Evolutionary conservation across 1,140 invertebrate species (phyloP).

Genomic region (Leguminivora glycinivorella): DNA sequence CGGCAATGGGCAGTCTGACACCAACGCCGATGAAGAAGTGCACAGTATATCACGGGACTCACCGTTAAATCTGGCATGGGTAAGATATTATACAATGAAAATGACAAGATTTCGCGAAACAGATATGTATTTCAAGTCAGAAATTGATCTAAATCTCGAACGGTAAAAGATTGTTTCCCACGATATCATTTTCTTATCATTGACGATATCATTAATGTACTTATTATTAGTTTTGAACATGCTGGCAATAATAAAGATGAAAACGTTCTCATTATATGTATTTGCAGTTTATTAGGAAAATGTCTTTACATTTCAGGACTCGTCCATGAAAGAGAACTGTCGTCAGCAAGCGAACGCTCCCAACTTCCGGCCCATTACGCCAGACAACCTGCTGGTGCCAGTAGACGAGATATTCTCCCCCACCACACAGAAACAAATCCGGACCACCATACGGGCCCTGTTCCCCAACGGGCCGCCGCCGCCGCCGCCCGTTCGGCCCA

Average conservation of each 20-base stretch:
- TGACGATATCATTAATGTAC: too few relatives aligned
- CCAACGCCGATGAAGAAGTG: not conserved
- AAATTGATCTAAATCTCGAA: too few relatives aligned
- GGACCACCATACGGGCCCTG: conserved; percentile 4
- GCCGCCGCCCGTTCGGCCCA: not conserved
- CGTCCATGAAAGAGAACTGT: not conserved
- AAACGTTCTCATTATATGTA: too few relatives aligned
- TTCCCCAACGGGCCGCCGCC: conserved; percentile 13
- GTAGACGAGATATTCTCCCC: not conserved
- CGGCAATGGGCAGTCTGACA: not conserved
- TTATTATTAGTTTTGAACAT: too few relatives aligned
- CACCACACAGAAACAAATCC: not conserved
- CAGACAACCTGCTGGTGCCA: not conserved
- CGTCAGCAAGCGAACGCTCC: not conserved
- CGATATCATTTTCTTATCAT: too few relatives aligned
- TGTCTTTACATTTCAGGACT: not conserved
- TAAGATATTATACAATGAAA: not conserved
- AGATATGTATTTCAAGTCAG: too few relatives aligned
- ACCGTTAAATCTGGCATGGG: not conserved
- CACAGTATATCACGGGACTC: not conserved
- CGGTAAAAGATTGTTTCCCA: too few relatives aligned
- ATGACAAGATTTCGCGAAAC: too few relatives aligned
- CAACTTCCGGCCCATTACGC: not conserved
- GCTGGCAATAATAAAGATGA: too few relatives aligned
- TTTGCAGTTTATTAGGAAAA: too few relatives aligned